Percentiles rank a stretch among this genome's conserved stretches.
phyloP scores from a whole-genome alignment of 2,113 vertebrate genomes.

The Mohoua ochrocephala region DNA sequence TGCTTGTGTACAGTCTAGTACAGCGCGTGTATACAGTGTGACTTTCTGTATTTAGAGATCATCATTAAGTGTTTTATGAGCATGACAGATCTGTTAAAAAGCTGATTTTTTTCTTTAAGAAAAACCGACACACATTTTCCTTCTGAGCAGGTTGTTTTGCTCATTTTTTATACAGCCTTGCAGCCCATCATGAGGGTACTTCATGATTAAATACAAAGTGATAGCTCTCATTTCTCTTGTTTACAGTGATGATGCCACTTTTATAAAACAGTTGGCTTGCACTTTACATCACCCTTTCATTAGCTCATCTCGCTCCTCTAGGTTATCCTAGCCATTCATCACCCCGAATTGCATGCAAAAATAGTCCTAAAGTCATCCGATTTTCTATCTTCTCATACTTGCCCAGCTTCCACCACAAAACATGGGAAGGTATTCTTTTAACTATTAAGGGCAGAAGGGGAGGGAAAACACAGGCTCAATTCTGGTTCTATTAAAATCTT shows the following conservation, averaged over 20 bases:
- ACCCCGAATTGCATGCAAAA: slow-evolving; percentile 35
- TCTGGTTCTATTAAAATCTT: background rate
- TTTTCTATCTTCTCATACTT: background rate
- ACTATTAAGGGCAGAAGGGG: background rate
- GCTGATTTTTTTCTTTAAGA: background rate
- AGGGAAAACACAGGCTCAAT: background rate
- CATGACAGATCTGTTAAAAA: slow-evolving; percentile 52
- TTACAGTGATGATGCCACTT: slow-evolving; percentile 41
- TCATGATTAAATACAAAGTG: slow-evolving; percentile 46
- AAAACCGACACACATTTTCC: slow-evolving; percentile 35
- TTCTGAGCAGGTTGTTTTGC: slow-evolving; percentile 41
- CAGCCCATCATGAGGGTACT: slow-evolving; percentile 27
- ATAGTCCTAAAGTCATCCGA: slow-evolving; percentile 12
- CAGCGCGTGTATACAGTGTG: too few relatives aligned
- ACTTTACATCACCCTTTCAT: slow-evolving; percentile 59
- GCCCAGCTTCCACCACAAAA: background rate
- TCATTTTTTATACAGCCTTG: slow-evolving; percentile 58
- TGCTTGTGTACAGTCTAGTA: background rate
- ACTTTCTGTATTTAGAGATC: slow-evolving; percentile 46
- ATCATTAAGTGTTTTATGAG: slow-evolving; percentile 46
- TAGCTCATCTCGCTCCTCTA: slow-evolving; percentile 50
- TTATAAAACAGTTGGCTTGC: slow-evolving; percentile 62
- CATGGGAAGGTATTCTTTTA: background rate
- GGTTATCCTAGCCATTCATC: slow-evolving; percentile 42
- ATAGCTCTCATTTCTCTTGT: slow-evolving; percentile 60